These are phyloP conservation scores for Takifugu rubripes DNA, from an alignment of 2,797 vertebrate species.

Conservation along the genomic window DNA sequence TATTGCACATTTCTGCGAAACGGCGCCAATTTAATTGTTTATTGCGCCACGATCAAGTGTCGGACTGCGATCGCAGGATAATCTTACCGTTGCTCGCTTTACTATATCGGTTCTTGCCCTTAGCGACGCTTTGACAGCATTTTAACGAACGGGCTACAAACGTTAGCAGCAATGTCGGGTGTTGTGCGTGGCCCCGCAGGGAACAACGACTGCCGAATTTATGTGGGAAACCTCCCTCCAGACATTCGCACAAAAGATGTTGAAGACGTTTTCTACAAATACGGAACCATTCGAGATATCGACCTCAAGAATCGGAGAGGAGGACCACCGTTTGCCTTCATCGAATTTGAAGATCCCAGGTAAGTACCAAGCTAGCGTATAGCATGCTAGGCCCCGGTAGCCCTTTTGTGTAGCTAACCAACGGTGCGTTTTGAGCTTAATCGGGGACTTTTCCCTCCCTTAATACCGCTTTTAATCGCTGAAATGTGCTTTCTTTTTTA, in stretches of 20 bases:
- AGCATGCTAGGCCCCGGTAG: constrained; percentile 17
- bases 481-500: neutral
- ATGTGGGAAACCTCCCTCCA: constrained; percentile 87
- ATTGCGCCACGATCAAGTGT: neutral
- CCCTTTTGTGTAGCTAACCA: constrained; percentile 45
- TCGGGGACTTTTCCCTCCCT: neutral
- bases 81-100: neutral
- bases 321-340: constrained; percentile 87
- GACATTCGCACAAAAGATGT: constrained; percentile 91
- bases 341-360: constrained; percentile 84
- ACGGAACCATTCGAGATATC: constrained; percentile 88
- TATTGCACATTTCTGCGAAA: neutral
- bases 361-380: constrained; percentile 41
- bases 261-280: constrained; percentile 91
- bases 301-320: constrained; percentile 90
- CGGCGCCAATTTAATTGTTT: neutral
- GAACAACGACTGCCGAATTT: constrained; percentile 86
- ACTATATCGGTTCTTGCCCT: neutral
- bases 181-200: constrained; percentile 80
- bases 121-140: constrained; percentile 10
- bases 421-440: constrained; percentile 2
- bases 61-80: neutral
- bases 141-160: neutral
- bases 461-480: neutral
- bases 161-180: constrained; percentile 69